Evolutionary conservation across 2,888 invertebrate genomes (phyloP), one percentile per base, ranked within the genome.

Genomic region (Xiphydria camelus): DNA sequence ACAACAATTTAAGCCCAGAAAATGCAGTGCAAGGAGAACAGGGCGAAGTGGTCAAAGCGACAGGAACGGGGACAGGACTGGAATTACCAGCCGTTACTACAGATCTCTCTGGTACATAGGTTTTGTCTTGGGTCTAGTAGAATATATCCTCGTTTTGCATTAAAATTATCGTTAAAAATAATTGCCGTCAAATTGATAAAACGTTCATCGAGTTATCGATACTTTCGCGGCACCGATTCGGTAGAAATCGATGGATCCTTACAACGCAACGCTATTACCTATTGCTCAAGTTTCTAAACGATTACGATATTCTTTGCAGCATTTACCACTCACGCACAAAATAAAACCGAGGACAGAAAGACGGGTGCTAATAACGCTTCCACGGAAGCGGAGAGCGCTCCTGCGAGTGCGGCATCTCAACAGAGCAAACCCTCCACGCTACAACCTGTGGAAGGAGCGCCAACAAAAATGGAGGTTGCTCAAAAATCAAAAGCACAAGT

Each of bases 271-370:
- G n/a, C n/a, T n/a, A n/a, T n/a, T n/a, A n/a, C n/a, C n/a, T 14
- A 29, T 29, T 29, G 5, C 15, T 14, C 29, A 29, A 14, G 29
- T 12, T 29, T 29, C 12, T 29, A 7, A 7, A 29, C 29, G 15
- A 29, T n/a, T n/a, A n/a, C n/a, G 10, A 25, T 41, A 52, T 41
- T 37, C 55, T 45, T 49, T 44, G 47, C 39, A 61, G 59, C 49
- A 26, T 25, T 59, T 3, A 32, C 21, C 53, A 54, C 42, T 45
- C 62, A 20, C 51, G 38, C 52, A n/a, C 67, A 59, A 53, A 61
- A 41, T 34, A 72, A 71, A 57, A 46, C 52, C 4, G 74, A 74
- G 22, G 74, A 74, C 41, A 74, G 72, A 43, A 73, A 69, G 48
- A 47, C 60, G 29, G 52, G 64, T 29, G 54, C 57, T 56, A 58